phyloP scores from a whole-genome alignment of 2,888 invertebrate species.

The Hypsopygia costalis region DNA sequence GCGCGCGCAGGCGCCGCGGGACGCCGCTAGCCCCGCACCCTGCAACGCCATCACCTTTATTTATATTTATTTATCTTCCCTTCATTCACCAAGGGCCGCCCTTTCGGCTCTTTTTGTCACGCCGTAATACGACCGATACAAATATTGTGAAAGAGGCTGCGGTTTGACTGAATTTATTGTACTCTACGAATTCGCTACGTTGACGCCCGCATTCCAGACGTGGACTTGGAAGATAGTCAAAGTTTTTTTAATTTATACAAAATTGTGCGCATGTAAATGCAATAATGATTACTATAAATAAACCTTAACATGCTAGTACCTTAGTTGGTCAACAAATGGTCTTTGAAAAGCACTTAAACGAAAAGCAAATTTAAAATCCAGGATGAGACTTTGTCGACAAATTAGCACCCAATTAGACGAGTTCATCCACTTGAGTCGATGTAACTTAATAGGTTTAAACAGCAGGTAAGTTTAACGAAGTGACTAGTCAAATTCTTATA shows the following conservation, averaged over 20 bases:
- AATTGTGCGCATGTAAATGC: too few species aligned
- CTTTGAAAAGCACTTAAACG: too few species aligned
- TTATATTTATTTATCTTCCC: slow-evolving; percentile 81
- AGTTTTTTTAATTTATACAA: not conserved
- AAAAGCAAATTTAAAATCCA: too few species aligned
- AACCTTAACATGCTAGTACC: too few species aligned
- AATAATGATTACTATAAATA: too few species aligned
- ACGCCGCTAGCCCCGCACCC: slow-evolving; percentile 39
- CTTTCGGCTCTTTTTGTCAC: slow-evolving; percentile 78
- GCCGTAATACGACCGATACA: slow-evolving; percentile 69
- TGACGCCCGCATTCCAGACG: slow-evolving; percentile 45
- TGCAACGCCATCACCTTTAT: slow-evolving; percentile 67
- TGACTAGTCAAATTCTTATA: too few species aligned
- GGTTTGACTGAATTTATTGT: slow-evolving; percentile 77
- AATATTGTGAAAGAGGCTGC: slow-evolving; percentile 79
- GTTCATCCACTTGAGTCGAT: slow-evolving; percentile 17
- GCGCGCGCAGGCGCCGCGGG: slow-evolving; percentile 54
- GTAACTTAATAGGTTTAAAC: slow-evolving; percentile 4
- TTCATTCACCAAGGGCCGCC: slow-evolving; percentile 78
- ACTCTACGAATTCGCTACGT: slow-evolving; percentile 56
- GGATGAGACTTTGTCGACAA: slow-evolving; percentile 20
- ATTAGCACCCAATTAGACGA: slow-evolving; percentile 29
- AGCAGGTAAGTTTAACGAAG: too few species aligned
- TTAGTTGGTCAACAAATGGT: too few species aligned
- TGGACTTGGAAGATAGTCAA: slow-evolving; percentile 2